Evolutionary conservation across 2,888 invertebrate genomes (phyloP).

Genomic region (Hipparchia semele): DNA sequence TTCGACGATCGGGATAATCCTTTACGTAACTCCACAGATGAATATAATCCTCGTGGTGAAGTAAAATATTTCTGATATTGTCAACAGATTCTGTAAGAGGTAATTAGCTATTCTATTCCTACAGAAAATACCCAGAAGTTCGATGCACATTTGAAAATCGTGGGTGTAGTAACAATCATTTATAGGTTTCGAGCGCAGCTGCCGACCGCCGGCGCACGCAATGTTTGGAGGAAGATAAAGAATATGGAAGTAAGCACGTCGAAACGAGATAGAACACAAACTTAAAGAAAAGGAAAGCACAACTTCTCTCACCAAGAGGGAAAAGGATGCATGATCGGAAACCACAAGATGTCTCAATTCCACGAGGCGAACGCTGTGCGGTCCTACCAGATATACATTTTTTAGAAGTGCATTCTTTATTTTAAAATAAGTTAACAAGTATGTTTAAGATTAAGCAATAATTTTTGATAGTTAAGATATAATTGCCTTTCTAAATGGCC

Average conservation of each 20-base stretch:
- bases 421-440: conserved; percentile 51
- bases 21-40: background rate
- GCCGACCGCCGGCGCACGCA: conserved; percentile 71
- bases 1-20: conserved; percentile 12
- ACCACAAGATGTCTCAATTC: conserved; percentile 84
- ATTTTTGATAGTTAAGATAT: conserved; percentile 1
- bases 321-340: conserved; percentile 78
- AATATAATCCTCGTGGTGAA: conserved; percentile 3
- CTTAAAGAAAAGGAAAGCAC: conserved; percentile 74
- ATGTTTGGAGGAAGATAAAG: conserved; percentile 80
- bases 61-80: background rate
- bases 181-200: conserved; percentile 78
- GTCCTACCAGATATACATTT: conserved; percentile 69
- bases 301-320: conserved; percentile 53
- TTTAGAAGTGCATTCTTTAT: conserved; percentile 70
- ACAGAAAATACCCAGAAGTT: conserved; percentile 53
- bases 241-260: conserved; percentile 72
- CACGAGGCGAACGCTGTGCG: conserved; percentile 79
- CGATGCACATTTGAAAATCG: conserved; percentile 64
- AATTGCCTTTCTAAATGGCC: background rate
- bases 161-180: conserved; percentile 70
- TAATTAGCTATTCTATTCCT: conserved; percentile 31
- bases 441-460: conserved; percentile 26
- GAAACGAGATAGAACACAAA: conserved; percentile 69
- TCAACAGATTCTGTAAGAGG: conserved; percentile 4